Evolutionary conservation across 2,797 vertebrate genomes (phyloP).

Genomic region (Pitangus sulphuratus): DNA sequence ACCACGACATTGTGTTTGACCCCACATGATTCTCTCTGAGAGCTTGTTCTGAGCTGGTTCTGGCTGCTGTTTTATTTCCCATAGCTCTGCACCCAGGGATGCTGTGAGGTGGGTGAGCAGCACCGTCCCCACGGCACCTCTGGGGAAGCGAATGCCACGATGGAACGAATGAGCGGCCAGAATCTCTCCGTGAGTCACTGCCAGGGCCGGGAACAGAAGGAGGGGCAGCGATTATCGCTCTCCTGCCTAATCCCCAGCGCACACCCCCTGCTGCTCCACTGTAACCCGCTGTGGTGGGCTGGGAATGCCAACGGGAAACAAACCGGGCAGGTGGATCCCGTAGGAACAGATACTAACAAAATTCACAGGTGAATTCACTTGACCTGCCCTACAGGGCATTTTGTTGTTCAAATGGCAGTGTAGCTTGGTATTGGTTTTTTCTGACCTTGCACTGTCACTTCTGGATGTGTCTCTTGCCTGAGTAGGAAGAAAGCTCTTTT

Average conservation of each 20-base stretch:
- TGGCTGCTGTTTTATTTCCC: background rate
- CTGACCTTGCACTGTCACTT: background rate
- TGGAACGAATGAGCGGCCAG: background rate
- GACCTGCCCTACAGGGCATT: background rate
- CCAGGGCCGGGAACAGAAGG: background rate
- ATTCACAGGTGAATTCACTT: background rate
- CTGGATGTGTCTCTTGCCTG: background rate
- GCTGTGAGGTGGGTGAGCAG: background rate
- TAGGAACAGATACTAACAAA: background rate
- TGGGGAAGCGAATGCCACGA: background rate
- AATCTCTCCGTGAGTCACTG: background rate
- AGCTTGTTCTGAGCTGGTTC: background rate
- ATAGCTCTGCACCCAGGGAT: background rate
- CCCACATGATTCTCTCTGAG: background rate
- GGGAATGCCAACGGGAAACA: background rate
- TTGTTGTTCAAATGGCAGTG: background rate
- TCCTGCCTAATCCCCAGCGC: background rate
- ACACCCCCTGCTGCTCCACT: background rate
- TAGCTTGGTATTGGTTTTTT: background rate
- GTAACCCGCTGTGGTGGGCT: background rate
- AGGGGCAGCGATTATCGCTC: background rate
- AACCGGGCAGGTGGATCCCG: background rate
- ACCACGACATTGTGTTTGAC: background rate
- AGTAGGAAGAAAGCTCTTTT: background rate
- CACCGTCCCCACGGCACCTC: fast-evolving